Conservation (phyloP, 2,797 vertebrate genomes). For the Neolamprologus multifasciatus region DNA sequence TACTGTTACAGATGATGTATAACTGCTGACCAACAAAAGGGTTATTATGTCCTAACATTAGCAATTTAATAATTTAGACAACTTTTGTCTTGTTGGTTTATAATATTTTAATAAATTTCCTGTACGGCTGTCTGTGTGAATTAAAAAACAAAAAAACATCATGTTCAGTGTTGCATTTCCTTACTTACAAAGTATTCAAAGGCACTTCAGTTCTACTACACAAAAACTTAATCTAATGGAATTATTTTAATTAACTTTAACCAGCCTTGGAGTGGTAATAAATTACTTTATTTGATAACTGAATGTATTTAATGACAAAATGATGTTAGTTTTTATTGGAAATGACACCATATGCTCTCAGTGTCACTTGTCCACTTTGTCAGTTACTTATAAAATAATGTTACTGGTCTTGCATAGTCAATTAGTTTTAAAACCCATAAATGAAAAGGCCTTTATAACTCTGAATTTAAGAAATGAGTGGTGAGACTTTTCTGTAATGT, state of each 20-base stretch:
- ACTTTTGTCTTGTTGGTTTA: not conserved
- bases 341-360: not conserved
- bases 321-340: accelerated
- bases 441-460: not conserved
- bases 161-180: not conserved
- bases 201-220: not conserved
- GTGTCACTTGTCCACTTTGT: not conserved
- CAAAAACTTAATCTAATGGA: not conserved
- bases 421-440: not conserved
- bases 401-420: not conserved
- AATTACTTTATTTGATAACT: not conserved
- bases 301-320: not conserved
- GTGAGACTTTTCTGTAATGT: not conserved
- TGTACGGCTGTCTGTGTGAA: accelerated
- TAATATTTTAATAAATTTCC: not conserved
- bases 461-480: not conserved
- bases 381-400: not conserved
- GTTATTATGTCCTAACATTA: not conserved
- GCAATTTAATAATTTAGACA: not conserved
- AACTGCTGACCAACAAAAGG: not conserved
- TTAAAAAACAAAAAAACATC: not conserved
- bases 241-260: not conserved
- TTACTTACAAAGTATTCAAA: not conserved
- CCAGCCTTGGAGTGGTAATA: accelerated
- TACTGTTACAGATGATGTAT: not conserved